Percentiles rank a stretch among this genome's conserved stretches.
These are phyloP conservation scores for Aegotheles bennettii DNA, from an alignment of 2,113 vertebrate genomes.

Conservation along the genomic window DNA sequence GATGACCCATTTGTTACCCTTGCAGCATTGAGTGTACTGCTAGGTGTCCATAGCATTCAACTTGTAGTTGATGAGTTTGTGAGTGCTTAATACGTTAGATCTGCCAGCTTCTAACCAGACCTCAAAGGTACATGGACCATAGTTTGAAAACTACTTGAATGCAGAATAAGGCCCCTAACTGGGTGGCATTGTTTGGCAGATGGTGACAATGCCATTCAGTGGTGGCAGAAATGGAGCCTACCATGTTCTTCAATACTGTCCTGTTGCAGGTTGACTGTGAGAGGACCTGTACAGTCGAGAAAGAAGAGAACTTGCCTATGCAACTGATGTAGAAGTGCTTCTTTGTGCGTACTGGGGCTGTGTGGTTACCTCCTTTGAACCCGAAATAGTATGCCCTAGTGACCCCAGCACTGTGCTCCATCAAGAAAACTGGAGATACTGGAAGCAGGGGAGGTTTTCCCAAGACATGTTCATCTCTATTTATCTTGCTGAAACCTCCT, in stretches of 20 bases:
- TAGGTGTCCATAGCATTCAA: not conserved
- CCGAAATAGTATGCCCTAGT: not conserved
- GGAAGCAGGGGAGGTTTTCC: not conserved
- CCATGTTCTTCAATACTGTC: not conserved
- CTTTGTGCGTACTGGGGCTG: not conserved
- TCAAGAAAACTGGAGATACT: not conserved
- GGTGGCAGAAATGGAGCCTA: not conserved
- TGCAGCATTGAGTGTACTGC: not conserved
- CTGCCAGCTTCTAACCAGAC: not conserved
- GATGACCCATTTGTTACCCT: not conserved
- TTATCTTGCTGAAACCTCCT: not conserved
- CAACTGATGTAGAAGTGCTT: not conserved
- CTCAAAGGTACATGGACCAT: not conserved
- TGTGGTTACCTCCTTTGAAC: not conserved
- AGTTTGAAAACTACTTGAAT: not conserved
- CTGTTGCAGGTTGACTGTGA: not conserved
- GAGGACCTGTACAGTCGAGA: not conserved
- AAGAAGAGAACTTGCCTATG: not conserved
- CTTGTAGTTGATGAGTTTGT: not conserved
- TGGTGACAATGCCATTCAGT: not conserved
- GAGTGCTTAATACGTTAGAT: not conserved
- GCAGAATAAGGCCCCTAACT: not conserved
- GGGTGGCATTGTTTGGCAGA: not conserved
- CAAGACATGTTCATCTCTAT: not conserved
- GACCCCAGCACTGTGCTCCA: not conserved